Evolutionary conservation across 1,140 invertebrate genomes (phyloP).

Genomic region (Euwallacea similis): DNA sequence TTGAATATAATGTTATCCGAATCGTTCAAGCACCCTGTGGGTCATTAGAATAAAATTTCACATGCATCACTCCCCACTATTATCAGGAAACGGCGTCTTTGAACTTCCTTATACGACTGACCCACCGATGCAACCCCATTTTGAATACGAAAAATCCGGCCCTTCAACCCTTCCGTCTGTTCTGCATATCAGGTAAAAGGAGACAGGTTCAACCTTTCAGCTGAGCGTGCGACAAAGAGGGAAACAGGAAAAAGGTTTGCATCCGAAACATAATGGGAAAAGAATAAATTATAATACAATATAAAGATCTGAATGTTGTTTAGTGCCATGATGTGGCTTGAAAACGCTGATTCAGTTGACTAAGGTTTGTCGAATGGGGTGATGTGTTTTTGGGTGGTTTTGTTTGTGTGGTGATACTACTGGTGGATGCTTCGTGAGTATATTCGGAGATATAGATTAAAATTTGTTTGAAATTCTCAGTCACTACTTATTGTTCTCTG

Average conservation of each 20-base stretch:
- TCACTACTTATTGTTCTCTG: too few species aligned
- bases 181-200: conserved; percentile 28
- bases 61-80: neutral
- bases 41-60: conserved; percentile 14
- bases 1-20: conserved; percentile 39
- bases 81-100: neutral
- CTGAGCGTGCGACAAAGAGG: conserved; percentile 3
- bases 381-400: neutral
- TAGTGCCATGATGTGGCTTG: too few species aligned
- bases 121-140: conserved; percentile 16
- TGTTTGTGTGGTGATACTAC: neutral
- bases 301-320: too few species aligned
- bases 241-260: conserved; percentile 35
- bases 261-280: conserved; percentile 30
- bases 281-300: conserved; percentile 34
- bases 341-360: conserved; percentile 6
- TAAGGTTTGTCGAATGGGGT: conserved; percentile 17
- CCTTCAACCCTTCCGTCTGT: conserved; percentile 27
- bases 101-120: conserved; percentile 10
- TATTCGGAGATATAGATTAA: too few species aligned
- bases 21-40: conserved; percentile 24
- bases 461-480: too few species aligned
- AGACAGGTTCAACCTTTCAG: conserved; percentile 12
- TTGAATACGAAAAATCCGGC: conserved; percentile 14
- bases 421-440: too few species aligned